Base-by-base conservation (phyloP, 2,113 vertebrate species). In the Prochilodus magdalenae region DNA sequence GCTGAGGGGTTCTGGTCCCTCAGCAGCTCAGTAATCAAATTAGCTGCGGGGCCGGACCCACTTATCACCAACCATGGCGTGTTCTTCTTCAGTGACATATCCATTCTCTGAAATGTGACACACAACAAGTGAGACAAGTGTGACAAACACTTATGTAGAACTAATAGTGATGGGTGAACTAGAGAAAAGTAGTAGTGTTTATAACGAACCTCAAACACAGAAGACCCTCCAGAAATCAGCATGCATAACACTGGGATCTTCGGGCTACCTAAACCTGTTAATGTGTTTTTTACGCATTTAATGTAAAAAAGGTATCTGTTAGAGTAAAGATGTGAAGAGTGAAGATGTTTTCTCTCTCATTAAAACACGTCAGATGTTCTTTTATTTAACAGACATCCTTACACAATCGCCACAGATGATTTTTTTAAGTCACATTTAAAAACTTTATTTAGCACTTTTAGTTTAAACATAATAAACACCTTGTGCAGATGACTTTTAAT, bases 211-310 rank as follows among this genome's bases (percentile, higher is more conserved):
- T 95, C 87, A 69, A 97, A 30, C 91, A 95, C 94, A 29, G 88
- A 85, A 57, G 90, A 89, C 0, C 95, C 89, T 13, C 96, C 96
- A 40, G 91, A 90, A 0, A 96, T 94, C 26, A 97, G 90, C 86
- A 97, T 90, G 27, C 96, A 95, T 55, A 97, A 88, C 40, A 97
- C 96, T 0, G 96, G 96, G 77, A 97, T 96, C 83, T 97, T 95
- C 70, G 96, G 96, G 51, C 85, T 93, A 53, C 95, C 95, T 30
- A 92, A 94, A 4, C 95, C 96, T 97, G 90, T 65, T 36, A 65
- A 24, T 67, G 30, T 36, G 65, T 36, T 20, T 40, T 40, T 2
- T 20, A 20, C 30, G 65, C 36, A 30, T 36, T 18, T 33, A 18
- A 6, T 8, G 29, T 33, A 11, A n/a, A n/a, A n/a, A n/a, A n/a